Evolutionary conservation across 2,797 vertebrate species (phyloP).

Genomic region (Alcedo atthis): DNA sequence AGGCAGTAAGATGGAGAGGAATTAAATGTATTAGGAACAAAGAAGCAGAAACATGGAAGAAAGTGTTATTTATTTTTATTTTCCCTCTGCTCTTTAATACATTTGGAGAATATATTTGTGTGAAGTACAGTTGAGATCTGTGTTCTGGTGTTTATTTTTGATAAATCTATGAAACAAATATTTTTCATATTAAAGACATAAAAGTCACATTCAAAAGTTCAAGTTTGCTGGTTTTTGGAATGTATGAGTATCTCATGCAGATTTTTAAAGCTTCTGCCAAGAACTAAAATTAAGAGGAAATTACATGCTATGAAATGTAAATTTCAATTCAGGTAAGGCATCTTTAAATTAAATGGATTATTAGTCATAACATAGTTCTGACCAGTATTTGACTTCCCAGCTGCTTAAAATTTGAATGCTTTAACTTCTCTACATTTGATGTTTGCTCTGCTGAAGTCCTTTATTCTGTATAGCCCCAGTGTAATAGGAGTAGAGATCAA

Average conservation of each 20-base stretch:
- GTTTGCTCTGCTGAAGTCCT: background rate
- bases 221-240: background rate
- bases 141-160: background rate
- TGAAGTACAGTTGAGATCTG: background rate
- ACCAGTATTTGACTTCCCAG: background rate
- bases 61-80: background rate
- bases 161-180: background rate
- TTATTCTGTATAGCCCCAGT: background rate
- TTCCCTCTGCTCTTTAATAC: background rate
- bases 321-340: background rate
- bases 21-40: background rate
- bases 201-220: background rate
- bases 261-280: background rate
- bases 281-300: background rate
- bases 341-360: background rate
- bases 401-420: background rate
- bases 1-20: background rate
- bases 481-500: background rate
- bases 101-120: background rate
- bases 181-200: background rate
- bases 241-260: rapidly evolving
- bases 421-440: rapidly evolving
- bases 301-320: background rate
- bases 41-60: background rate
- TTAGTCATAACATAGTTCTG: background rate